Base-by-base conservation (phyloP, 2,888 invertebrate genomes). In the Danaus chrysippus region DNA sequence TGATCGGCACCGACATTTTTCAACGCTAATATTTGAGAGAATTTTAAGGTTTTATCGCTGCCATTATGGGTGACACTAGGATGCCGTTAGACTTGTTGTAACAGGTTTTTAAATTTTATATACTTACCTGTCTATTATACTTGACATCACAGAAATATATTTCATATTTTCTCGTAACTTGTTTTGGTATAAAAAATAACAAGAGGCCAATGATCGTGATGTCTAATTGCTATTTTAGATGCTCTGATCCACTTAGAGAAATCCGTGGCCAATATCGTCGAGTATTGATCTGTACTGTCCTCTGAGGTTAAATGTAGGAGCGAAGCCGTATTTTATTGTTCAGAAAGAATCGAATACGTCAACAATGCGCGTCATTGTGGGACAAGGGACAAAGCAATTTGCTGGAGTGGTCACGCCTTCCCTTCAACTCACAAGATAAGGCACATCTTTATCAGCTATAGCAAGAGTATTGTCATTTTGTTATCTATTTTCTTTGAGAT, bases 1-100 rank as follows among this genome's bases (percentile, higher is more conserved):
- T 76, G 76, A 82, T 79, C 70, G 76, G 72, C 67, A 70, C 69
- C 68, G 78, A 79, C 79, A 74, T 69, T 72, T 75, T 77, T 73
- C 71, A 71, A 71, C 72, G 74, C 70, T 73, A 76, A 74, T 75
- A 76, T 73, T 71, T 66, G 67, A 74, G 72, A 68, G 71, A 72
- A 73, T 73, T 76, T 76, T 72, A 71, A 71, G 71, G 68, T 72
- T 71, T 68, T 74, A 73, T 71, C 70, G 68, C 62, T 58, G 64
- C 68, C 72, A 65, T 76, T 70, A 66, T 66, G 61, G 60, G 63
- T 66, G 57, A 54, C 61, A 49, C 56, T 57, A 55, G 58, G 65
- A 70, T 62, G 59, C 62, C 61, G 34, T 23, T n/a, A n/a, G 17
- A 49, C 17, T 17, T 17, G 13, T 13, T 54, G 58, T 61, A 66